Percentiles rank a stretch among this genome's conserved stretches.
Conservation (phyloP, 2,797 vertebrate species). For the Erethizon dorsatum region DNA sequence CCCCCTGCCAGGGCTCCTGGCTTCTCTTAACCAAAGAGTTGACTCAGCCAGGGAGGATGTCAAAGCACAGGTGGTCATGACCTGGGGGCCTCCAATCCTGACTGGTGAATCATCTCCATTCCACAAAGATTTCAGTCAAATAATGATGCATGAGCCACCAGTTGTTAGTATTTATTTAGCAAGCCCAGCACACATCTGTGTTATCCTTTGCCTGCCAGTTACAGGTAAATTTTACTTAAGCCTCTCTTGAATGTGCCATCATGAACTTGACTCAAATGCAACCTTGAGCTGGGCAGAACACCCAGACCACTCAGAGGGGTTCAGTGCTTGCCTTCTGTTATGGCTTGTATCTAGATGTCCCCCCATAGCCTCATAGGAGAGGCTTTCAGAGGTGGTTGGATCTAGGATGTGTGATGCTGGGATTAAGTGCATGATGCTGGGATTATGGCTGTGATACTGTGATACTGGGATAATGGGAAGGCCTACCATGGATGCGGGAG, state of each 20-base stretch:
- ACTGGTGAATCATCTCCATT: neutral
- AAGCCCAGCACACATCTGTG: neutral
- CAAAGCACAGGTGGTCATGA: neutral
- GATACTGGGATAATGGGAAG: neutral
- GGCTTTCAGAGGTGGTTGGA: neutral
- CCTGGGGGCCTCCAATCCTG: neutral
- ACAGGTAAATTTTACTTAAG: neutral
- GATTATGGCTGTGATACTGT: neutral
- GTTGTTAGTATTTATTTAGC: neutral
- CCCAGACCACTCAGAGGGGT: too few species aligned
- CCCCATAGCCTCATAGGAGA: neutral
- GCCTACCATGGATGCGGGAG: neutral
- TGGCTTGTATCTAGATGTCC: neutral
- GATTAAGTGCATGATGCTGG: neutral
- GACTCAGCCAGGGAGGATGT: neutral
- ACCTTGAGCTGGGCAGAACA: neutral
- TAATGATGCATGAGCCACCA: fast-evolving
- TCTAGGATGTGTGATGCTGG: neutral
- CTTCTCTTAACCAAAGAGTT: neutral
- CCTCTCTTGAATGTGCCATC: neutral
- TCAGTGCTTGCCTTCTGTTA: neutral
- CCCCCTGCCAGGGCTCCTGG: neutral
- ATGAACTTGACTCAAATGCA: neutral
- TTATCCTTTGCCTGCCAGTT: neutral
- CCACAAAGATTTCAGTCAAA: neutral